Percentiles rank a stretch among this genome's conserved stretches.
Evolutionary conservation across 2,888 invertebrate genomes (phyloP).

Genomic region (Xanthia icteritia): DNA sequence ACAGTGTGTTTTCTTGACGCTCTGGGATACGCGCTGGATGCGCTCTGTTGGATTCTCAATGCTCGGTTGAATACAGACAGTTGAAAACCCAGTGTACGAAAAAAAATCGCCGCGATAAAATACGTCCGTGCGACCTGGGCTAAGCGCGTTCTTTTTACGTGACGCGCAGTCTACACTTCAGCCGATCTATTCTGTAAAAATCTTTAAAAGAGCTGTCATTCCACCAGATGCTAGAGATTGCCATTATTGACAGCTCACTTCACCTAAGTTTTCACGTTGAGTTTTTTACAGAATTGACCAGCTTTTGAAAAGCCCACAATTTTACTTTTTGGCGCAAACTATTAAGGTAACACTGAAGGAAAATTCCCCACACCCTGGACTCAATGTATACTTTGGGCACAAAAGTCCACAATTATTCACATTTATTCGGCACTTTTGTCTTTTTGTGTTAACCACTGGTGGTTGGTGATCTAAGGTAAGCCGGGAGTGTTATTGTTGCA

Average conservation of each 20-base stretch:
- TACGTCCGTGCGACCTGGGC: no score
- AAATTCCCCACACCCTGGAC: not conserved
- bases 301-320: not conserved
- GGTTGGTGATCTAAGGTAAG: conserved; percentile 54
- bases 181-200: not conserved
- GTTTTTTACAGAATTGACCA: not conserved
- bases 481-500: conserved; percentile 59
- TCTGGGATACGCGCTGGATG: no score
- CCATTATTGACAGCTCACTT: not conserved
- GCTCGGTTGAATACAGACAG: no score
- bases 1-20: no score
- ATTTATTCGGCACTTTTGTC: conserved; percentile 42
- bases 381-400: not conserved
- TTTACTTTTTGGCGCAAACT: not conserved
- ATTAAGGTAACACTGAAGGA: not conserved
- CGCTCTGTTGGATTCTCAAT: no score
- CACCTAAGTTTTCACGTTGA: not conserved
- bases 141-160: no score
- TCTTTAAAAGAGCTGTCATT: not conserved
- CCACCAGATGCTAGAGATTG: not conserved
- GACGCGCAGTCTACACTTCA: no score
- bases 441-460: conserved; percentile 56
- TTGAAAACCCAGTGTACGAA: no score
- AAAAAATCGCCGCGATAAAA: no score
- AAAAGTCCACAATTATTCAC: not conserved